Percentiles rank a stretch among this genome's conserved stretches.
Evolutionary conservation across 2,113 vertebrate species (phyloP).

Genomic region (Rissa tridactyla): DNA sequence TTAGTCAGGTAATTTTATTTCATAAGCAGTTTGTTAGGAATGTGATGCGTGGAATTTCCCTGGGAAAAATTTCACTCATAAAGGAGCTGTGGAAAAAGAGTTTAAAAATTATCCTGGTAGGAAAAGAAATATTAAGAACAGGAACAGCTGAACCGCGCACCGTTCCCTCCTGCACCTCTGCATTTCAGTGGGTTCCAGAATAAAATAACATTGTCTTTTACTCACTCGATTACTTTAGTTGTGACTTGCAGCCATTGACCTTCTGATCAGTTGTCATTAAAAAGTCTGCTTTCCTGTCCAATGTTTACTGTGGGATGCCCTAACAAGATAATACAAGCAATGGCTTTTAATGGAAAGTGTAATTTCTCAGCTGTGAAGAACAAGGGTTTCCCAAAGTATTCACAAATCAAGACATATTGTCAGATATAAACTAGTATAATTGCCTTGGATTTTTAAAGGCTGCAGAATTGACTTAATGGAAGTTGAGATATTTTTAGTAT

Average conservation of each 20-base stretch:
- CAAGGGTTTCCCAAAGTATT: conserved; percentile 25
- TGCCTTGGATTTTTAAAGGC: conserved; percentile 46
- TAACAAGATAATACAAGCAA: neutral
- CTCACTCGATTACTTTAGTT: neutral
- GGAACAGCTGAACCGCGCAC: neutral
- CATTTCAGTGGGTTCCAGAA: neutral
- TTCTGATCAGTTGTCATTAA: conserved; percentile 23
- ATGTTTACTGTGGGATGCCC: neutral
- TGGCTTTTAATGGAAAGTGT: neutral
- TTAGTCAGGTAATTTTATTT: neutral
- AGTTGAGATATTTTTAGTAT: conserved; percentile 60
- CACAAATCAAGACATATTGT: conserved; percentile 53
- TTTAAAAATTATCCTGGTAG: neutral
- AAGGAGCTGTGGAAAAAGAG: neutral
- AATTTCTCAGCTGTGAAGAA: conserved; percentile 43
- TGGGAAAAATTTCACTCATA: neutral
- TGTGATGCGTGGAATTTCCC: neutral
- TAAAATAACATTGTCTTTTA: conserved; percentile 1
- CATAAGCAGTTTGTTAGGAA: neutral
- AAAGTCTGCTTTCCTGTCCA: neutral
- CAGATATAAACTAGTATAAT: conserved; percentile 17
- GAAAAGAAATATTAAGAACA: neutral
- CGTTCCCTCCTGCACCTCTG: neutral
- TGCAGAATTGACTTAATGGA: conserved; percentile 29
- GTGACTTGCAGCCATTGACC: conserved; percentile 36